phyloP scores from a whole-genome alignment of 2,888 invertebrate species.

The Scaptodrosophila latifasciaeformis region DNA sequence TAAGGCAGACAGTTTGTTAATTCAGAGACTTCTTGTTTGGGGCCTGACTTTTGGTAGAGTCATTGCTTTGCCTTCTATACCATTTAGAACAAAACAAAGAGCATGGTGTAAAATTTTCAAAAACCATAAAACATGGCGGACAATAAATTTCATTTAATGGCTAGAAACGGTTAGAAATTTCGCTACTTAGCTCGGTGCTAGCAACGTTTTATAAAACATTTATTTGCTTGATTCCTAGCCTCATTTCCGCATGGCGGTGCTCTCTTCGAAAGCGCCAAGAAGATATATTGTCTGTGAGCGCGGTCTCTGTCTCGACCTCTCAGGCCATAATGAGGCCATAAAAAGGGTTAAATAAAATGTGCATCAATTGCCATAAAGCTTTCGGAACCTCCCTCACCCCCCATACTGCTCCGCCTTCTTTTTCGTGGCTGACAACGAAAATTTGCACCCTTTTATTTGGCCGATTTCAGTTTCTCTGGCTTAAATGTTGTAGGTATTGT shows the following conservation, averaged over 20 bases:
- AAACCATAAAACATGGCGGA: slow-evolving; percentile 58
- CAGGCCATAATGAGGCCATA: slow-evolving; percentile 62
- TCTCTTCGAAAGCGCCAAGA: slow-evolving; percentile 15
- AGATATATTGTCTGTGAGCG: slow-evolving; percentile 43
- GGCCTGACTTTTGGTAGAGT: no score
- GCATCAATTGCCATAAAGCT: slow-evolving; percentile 57
- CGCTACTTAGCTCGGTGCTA: slow-evolving; percentile 40
- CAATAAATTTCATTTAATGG: slow-evolving; percentile 70
- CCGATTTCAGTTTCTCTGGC: slow-evolving; percentile 61
- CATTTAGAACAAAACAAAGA: no score
- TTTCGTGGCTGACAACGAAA: slow-evolving; percentile 49
- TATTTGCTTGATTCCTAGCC: slow-evolving; percentile 69
- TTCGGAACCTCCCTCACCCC: slow-evolving; percentile 11
- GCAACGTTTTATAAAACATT: slow-evolving; percentile 68
- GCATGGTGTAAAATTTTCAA: slow-evolving; percentile 21
- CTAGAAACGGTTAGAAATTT: slow-evolving; percentile 48
- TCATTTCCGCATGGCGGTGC: slow-evolving; percentile 50
- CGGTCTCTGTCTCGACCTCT: slow-evolving; percentile 18
- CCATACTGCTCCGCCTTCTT: slow-evolving; percentile 7
- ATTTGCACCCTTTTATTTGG: slow-evolving; percentile 58
- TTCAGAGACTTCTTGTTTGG: no score
- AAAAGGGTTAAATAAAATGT: slow-evolving; percentile 69
- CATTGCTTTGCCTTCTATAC: no score
- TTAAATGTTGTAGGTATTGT: no score
- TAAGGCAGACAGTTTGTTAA: no score